Conservation (phyloP, 2,888 invertebrate genomes). For the Ophraella communa region DNA sequence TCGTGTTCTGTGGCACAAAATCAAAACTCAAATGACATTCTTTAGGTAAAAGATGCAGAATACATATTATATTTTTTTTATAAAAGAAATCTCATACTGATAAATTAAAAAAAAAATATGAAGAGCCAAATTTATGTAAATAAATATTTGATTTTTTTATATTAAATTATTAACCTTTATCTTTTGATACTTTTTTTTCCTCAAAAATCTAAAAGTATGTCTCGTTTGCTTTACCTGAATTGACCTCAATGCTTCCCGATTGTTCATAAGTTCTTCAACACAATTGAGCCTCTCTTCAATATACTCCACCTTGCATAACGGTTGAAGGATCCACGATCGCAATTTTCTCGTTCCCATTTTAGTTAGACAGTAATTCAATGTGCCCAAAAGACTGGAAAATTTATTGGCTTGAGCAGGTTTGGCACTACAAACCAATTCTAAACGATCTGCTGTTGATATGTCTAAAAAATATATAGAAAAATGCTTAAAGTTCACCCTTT, state of each 20-base stretch:
- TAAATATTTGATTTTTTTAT: too few relatives aligned
- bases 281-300: conserved; percentile 77
- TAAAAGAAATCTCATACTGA: too few relatives aligned
- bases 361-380: conserved; percentile 75
- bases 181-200: too few relatives aligned
- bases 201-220: neutral
- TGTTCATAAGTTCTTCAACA: conserved; percentile 76
- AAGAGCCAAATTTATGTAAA: too few relatives aligned
- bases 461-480: too few relatives aligned
- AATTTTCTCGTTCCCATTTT: conserved; percentile 78
- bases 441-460: conserved; percentile 77
- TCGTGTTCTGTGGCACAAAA: too few relatives aligned
- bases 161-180: too few relatives aligned
- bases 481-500: too few relatives aligned
- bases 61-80: too few relatives aligned
- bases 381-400: conserved; percentile 67
- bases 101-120: too few relatives aligned
- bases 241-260: conserved; percentile 68
- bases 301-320: conserved; percentile 70
- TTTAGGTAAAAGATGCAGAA: too few relatives aligned
- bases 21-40: too few relatives aligned
- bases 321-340: conserved; percentile 82
- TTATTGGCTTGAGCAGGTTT: conserved; percentile 56
- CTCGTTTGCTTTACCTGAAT: conserved; percentile 56
- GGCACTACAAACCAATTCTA: conserved; percentile 71